A percentile compares a stretch with the other conserved stretches of the same genome.
Conservation (phyloP, 2,797 vertebrate species). For the Acomys russatus region DNA sequence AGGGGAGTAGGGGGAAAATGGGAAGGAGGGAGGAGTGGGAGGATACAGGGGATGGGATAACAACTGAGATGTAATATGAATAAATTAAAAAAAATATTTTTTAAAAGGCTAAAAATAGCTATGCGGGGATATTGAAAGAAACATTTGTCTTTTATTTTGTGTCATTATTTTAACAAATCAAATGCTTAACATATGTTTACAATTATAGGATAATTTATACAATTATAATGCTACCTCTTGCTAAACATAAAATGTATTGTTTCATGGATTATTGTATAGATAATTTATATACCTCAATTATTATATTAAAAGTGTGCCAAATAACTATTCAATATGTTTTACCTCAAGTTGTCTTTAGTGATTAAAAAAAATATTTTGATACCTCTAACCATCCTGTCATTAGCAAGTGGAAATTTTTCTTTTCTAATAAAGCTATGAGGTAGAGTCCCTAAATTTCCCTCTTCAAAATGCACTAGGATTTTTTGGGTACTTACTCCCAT, state of each 20-base stretch:
- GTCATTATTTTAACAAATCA: background rate
- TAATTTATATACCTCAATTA: background rate
- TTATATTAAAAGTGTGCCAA: background rate
- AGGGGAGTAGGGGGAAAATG: too few species aligned
- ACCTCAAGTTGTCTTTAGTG: background rate
- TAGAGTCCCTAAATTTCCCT: background rate
- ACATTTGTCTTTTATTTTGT: background rate
- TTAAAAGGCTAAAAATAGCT: fast-evolving
- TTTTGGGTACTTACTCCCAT: background rate
- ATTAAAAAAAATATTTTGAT: background rate
- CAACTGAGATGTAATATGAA: too few species aligned
- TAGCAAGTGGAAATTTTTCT: background rate
- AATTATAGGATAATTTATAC: background rate
- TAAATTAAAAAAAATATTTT: too few species aligned
- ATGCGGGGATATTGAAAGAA: background rate
- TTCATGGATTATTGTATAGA: background rate
- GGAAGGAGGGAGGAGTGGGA: too few species aligned
- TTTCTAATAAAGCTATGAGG: background rate
- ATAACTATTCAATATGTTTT: background rate
- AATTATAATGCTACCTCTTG: background rate
- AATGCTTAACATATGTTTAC: background rate
- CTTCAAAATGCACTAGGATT: background rate
- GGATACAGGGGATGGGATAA: too few species aligned
- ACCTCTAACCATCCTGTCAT: background rate
- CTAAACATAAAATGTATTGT: background rate